Evolutionary conservation across 2,113 vertebrate species (phyloP).

Genomic region (Pterocles gutturalis): DNA sequence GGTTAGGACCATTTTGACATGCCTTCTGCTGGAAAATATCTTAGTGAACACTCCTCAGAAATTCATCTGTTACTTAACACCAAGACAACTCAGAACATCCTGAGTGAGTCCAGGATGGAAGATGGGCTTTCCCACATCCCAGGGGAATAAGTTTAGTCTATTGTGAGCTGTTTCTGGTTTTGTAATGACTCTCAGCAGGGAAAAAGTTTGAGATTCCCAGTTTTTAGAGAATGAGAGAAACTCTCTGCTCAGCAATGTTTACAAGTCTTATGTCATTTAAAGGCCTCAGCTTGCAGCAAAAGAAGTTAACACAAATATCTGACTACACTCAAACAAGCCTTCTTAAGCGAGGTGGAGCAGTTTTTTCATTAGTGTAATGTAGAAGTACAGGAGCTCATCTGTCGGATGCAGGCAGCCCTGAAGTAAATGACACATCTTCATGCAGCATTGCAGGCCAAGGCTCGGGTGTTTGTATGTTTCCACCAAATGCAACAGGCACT

Average conservation of each 20-base stretch:
- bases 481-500: not conserved
- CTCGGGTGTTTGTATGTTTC: fast-evolving
- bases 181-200: not conserved
- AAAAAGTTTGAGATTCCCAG: not conserved
- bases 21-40: constrained; percentile 32
- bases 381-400: not conserved
- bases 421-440: not conserved
- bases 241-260: not conserved
- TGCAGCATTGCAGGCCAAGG: not conserved
- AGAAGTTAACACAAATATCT: not conserved
- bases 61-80: not conserved
- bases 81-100: not conserved
- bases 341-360: not conserved
- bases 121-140: constrained; percentile 15
- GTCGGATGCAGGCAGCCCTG: not conserved
- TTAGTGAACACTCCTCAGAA: not conserved
- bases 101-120: not conserved
- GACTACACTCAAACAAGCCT: not conserved
- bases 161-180: constrained; percentile 27
- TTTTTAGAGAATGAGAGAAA: not conserved
- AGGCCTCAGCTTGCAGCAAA: not conserved
- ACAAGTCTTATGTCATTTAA: not conserved
- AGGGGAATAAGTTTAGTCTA: not conserved
- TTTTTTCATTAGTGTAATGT: not conserved
- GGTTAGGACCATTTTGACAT: not conserved